phyloP scores from a whole-genome alignment of 1,140 invertebrate genomes.

The Aporrectodea caliginosa region DNA sequence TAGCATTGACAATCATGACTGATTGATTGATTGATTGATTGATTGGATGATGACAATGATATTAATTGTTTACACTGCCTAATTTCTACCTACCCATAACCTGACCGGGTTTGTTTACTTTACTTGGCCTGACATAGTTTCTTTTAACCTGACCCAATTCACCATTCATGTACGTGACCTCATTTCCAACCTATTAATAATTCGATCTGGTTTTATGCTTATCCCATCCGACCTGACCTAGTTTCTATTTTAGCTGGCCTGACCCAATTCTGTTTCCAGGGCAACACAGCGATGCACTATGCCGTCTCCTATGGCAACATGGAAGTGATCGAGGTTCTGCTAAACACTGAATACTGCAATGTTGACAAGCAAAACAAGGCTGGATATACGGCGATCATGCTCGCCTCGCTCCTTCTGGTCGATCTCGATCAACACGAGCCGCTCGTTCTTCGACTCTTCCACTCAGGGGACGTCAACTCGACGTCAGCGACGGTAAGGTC shows the following conservation, averaged over 20 bases:
- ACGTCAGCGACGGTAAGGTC: slow-evolving; percentile 72
- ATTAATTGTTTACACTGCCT: no score
- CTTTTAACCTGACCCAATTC: not conserved
- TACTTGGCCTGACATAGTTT: not conserved
- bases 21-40: not conserved
- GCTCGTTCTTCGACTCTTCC: slow-evolving; percentile 75
- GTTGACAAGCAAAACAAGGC: slow-evolving; percentile 83
- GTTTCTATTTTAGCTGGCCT: not conserved
- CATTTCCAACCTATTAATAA: not conserved
- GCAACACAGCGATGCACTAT: slow-evolving; percentile 94
- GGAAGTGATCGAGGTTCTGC: slow-evolving; percentile 80
- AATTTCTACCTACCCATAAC: no score
- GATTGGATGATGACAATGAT: not conserved
- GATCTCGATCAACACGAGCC: slow-evolving; percentile 70
- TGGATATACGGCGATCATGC: slow-evolving; percentile 87
- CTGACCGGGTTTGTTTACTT: not conserved
- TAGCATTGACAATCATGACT: not conserved
- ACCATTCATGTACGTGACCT: not conserved
- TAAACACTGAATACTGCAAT: slow-evolving; percentile 88
- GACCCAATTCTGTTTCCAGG: slow-evolving; percentile 61
- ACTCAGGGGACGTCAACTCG: slow-evolving; percentile 80
- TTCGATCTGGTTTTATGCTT: no score
- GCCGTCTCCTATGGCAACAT: slow-evolving; percentile 91
- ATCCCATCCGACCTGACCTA: not conserved
- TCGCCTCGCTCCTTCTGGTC: slow-evolving; percentile 78